Evolutionary conservation across 1,140 invertebrate species (phyloP).

Genomic region (Temnothorax curvispinosus): DNA sequence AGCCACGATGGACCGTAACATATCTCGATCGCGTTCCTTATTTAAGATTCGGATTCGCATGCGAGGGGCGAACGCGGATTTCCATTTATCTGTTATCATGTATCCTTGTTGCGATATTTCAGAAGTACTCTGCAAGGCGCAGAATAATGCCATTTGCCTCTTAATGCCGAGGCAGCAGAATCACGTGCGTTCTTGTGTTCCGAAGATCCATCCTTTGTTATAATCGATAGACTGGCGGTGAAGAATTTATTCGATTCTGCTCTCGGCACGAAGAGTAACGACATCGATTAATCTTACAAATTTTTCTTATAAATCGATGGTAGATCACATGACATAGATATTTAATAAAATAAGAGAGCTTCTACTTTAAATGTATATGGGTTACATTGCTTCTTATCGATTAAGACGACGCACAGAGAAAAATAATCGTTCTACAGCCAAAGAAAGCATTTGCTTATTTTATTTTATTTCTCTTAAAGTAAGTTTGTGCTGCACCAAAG

Average conservation of each 20-base stretch:
- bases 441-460: too few species aligned
- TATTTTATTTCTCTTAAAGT: too few species aligned
- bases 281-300: background rate
- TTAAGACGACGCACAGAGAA: background rate
- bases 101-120: slow-evolving; percentile 18
- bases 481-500: too few species aligned
- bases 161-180: slow-evolving; percentile 5
- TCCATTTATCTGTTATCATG: slow-evolving; percentile 32
- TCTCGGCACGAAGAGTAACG: background rate
- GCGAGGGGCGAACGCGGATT: background rate
- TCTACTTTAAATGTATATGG: background rate
- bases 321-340: background rate
- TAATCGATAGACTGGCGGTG: background rate
- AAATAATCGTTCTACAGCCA: too few species aligned
- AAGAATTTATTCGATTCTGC: background rate
- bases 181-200: background rate
- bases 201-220: background rate
- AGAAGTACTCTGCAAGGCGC: background rate
- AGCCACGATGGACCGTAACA: slow-evolving; percentile 25
- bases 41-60: background rate
- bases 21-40: slow-evolving; percentile 42
- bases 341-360: background rate
- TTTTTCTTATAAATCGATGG: background rate
- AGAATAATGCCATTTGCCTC: background rate
- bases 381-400: background rate